Conservation (phyloP, 2,888 invertebrate genomes). For the Leucophenga montana region DNA sequence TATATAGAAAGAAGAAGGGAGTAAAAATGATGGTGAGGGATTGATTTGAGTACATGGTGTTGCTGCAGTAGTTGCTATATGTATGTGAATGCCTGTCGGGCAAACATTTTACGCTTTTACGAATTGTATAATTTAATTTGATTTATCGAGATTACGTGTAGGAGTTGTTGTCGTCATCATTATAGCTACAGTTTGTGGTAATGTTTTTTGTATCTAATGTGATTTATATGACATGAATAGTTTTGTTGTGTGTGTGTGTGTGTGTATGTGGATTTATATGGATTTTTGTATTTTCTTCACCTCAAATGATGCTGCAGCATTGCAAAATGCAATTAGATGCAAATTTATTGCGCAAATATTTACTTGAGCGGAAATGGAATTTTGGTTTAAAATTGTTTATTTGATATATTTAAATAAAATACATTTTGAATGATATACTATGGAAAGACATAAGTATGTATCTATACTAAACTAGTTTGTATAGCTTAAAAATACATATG, state of each 20-base stretch:
- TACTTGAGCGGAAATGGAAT: conserved; percentile 65
- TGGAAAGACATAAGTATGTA: too few relatives aligned
- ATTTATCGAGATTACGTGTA: conserved; percentile 11
- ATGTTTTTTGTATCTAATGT: neutral
- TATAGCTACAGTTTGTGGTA: neutral
- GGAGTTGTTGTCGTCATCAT: too few relatives aligned
- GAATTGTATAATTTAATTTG: conserved; percentile 40
- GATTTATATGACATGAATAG: conserved; percentile 6
- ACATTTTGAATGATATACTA: too few relatives aligned
- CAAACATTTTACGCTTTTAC: conserved; percentile 23
- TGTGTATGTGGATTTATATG: neutral
- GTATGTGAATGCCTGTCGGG: neutral
- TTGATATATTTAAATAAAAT: too few relatives aligned
- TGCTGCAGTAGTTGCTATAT: neutral
- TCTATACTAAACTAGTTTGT: too few relatives aligned
- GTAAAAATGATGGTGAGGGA: too few relatives aligned
- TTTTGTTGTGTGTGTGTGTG: neutral
- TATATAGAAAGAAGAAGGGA: too few relatives aligned
- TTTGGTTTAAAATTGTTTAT: conserved; percentile 32
- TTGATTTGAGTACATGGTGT: too few relatives aligned
- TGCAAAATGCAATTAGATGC: conserved; percentile 62
- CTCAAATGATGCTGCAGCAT: neutral
- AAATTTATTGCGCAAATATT: conserved; percentile 66
- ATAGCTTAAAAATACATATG: too few relatives aligned
- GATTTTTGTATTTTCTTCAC: conserved; percentile 9